Conservation (phyloP, 37 sponge, comb jelly and placozoan genomes). For the Theonella swinhoei region DNA sequence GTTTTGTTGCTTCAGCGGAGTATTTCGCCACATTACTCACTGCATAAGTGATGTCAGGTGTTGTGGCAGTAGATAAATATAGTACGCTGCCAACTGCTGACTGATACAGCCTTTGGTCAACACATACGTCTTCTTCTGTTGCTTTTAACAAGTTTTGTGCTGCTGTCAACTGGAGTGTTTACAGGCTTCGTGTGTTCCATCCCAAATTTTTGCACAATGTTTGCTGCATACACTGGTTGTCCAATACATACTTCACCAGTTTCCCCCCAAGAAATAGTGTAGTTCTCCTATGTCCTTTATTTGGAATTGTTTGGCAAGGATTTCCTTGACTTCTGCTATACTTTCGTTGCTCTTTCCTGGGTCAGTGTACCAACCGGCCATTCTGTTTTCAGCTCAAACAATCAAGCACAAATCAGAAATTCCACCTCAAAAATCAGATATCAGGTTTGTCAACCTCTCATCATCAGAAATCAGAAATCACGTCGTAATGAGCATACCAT, state of each 20-base stretch:
- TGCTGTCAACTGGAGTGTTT: constrained; percentile 24
- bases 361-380: too few species aligned
- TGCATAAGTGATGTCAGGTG: constrained; percentile 45
- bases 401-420: too few species aligned
- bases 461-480: too few species aligned
- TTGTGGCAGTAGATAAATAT: constrained; percentile 28
- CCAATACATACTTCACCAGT: constrained; percentile 59
- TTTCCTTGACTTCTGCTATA: too few species aligned
- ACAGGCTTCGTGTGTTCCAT: constrained; percentile 50
- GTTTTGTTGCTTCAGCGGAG: constrained; percentile 15
- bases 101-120: constrained; percentile 31
- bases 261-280: too few species aligned
- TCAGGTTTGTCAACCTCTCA: too few species aligned
- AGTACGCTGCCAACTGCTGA: constrained; percentile 61
- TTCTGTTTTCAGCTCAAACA: too few species aligned
- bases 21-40: constrained; percentile 38
- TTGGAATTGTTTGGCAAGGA: too few species aligned
- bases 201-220: constrained; percentile 49
- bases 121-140: constrained; percentile 20
- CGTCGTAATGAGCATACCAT: too few species aligned
- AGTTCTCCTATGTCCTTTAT: too few species aligned
- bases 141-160: constrained; percentile 36
- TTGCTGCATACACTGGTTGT: constrained; percentile 50
- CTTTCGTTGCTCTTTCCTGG: too few species aligned
- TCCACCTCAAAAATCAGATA: too few species aligned